Base-by-base conservation (phyloP, 1,140 invertebrate genomes). In the Magallana ariakensis region DNA sequence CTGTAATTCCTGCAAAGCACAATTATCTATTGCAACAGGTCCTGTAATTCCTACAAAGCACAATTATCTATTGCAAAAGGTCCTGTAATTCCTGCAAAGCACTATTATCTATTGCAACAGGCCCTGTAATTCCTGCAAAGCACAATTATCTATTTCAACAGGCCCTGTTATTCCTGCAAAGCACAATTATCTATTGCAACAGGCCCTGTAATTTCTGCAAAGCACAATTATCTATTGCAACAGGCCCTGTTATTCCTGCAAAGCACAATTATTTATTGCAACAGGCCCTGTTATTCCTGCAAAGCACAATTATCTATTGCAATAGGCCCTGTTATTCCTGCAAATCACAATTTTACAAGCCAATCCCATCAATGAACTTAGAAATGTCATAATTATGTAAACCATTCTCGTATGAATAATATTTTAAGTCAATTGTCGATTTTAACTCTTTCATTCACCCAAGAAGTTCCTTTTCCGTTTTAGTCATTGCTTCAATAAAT, bases 21-120 rank as follows among this genome's bases (percentile, higher is more conserved):
- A 80, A 16, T 15, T 80, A 75, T 88, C 84, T 26, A 88, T 88
- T 46, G 87, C 87, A 10, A 88, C 87, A 10, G 84, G 62, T 16
- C 87, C 87, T 16, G 87, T 85, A 46, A 88, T 88, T 57, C 87
- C 87, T 33, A 55, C 33, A 62, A 84, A 15, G 8, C n/a, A 82
- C n/a, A n/a, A n/a, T n/a, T n/a, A 75, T 88, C 84, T 26, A 88
- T 88, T 46, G 87, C 87, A 10, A 88, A 84, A 10, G 84, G 62
- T 16, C 87, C 87, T 16, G 87, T 85, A 46, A 88, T 88, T 57
- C 87, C 87, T 33, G 75, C 33, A 62, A 84, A 15, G 8, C n/a
- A 82, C n/a, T n/a, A n/a, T n/a, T n/a, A 75, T 88, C 84, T 26
- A 88, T 88, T 46, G 87, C 87, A 10, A 88, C 87, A 10, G 84